Conservation (phyloP, 2,113 vertebrate species). For the Trochalopteron elliotii region DNA sequence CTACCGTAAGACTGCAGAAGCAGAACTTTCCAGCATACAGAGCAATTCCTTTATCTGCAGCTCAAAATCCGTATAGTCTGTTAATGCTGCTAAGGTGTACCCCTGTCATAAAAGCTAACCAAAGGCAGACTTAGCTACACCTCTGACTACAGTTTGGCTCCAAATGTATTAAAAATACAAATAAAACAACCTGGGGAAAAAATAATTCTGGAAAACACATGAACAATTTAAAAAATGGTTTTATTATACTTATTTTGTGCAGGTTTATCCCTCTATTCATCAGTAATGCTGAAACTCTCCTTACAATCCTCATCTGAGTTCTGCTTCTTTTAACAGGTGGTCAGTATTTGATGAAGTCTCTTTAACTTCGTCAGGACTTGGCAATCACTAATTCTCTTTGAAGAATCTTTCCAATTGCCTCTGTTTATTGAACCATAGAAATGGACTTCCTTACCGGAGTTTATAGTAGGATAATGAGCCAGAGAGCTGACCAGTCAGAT, state of each 20-base stretch:
- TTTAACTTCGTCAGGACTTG: background rate
- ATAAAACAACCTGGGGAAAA: background rate
- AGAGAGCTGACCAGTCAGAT: conserved; percentile 57
- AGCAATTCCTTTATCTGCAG: background rate
- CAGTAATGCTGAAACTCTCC: background rate
- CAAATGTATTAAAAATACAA: background rate
- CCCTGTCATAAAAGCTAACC: background rate
- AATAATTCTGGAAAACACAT: background rate
- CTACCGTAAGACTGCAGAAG: background rate
- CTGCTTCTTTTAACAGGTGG: background rate
- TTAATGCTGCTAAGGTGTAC: background rate
- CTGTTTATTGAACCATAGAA: conserved; percentile 45
- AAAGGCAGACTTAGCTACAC: background rate
- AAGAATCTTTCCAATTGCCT: conserved; percentile 38
- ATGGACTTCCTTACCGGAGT: conserved; percentile 30
- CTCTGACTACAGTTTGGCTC: background rate
- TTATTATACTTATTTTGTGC: background rate
- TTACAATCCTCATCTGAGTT: background rate
- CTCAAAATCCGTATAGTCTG: background rate
- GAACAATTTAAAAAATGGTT: background rate
- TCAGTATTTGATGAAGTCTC: background rate
- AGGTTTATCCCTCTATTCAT: background rate
- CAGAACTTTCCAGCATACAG: background rate
- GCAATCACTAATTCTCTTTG: background rate
- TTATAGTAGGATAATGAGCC: conserved; percentile 47